Evolutionary conservation across 2,113 vertebrate species (phyloP), one percentile per base, ranked within the genome.

Genomic region (Acanthisitta chloris): DNA sequence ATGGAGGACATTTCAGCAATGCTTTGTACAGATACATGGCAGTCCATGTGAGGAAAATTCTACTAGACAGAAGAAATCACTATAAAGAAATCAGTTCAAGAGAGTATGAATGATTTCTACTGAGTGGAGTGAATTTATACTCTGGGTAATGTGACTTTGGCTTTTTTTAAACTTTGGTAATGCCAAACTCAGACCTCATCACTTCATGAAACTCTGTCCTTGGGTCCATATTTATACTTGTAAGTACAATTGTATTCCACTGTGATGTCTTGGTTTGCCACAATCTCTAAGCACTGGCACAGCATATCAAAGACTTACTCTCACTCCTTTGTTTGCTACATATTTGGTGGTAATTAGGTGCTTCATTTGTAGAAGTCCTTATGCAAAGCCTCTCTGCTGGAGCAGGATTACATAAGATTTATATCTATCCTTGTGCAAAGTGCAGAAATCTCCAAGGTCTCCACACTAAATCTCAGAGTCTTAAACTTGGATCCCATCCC

Each of bases 341-440:
- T 84, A 90, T 95, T 94, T 97, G 77, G 62, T 93, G 94, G 59
- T 89, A 96, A 97, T 96, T 95, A 97, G 81, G 86, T 86, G 54
- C 70, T 94, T 96, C 83, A 85, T 95, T 97, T 96, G 93, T 89
- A 94, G 92, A 96, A 94, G 95, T 84, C 79, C 78, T 96, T 94
- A 92, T 81, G 67, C 42, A 70, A 95, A 97, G 66, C 33, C 73
- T 97, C 59, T 62, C 66, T 76, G 52, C 31, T 73, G 72, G 82
- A 91, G 65, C 34, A 94, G 67, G 82, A 92, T 97, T 96, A 93
- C 74, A 4, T 89, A 80, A 96, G 82, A 69, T 84, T 97, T 87
- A 25, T 80, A 94, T 94, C 94, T 97, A 91, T 78, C 80, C 93
- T 91, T 95, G 26, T 55, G 78, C 55, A 94, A 82, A 86, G 71